Base-by-base conservation (phyloP, 2,797 vertebrate genomes). In the Sebastes kiyomatsui region DNA sequence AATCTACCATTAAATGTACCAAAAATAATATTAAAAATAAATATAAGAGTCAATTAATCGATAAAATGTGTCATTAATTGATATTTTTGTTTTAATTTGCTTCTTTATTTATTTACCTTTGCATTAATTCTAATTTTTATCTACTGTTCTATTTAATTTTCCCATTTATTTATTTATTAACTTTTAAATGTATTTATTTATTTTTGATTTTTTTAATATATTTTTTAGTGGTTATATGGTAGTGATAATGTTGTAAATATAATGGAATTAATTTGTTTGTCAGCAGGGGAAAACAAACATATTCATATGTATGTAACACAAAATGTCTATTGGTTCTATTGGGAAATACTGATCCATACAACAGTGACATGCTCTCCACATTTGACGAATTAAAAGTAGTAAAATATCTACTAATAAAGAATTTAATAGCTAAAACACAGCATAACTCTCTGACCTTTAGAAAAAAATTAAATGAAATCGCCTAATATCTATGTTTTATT, bases 171-270 rank as follows among this genome's bases (percentile, higher is more conserved):
- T 8, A 49, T 20, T n/a, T 46, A 46, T 18, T 18, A 1, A 46
- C 42, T 46, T 46, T 18, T 46, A 42, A 42, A 42, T 42, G 14
- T 16, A 46, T 18, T 46, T 0, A 18, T 46, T 46, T 46, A 18
- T n/a, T 52, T 52, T 20, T 1, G 0, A 0, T n/a, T 52, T n/a
- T 52, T 52, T 27, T 23, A 23, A 23, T 23, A 23, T 23, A 9
- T 52, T 4, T n/a, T 52, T 52, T 2, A n/a, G 18, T 52, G 46
- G 46, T 52, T n/a, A 52, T 52, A 52, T 52, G 46, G 20, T 52
- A 52, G 2, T 42, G 6, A 35, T 35, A 20, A 60, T n/a, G 42
- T 22, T 1, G 6, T 49, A n/a, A 23, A 46, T 64, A 30, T 42
- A 30, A 64, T 69, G 20, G 4, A 69, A 61, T 4, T 0, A 12